Conservation (phyloP, 2,797 vertebrate species). For the Momotus momota region DNA sequence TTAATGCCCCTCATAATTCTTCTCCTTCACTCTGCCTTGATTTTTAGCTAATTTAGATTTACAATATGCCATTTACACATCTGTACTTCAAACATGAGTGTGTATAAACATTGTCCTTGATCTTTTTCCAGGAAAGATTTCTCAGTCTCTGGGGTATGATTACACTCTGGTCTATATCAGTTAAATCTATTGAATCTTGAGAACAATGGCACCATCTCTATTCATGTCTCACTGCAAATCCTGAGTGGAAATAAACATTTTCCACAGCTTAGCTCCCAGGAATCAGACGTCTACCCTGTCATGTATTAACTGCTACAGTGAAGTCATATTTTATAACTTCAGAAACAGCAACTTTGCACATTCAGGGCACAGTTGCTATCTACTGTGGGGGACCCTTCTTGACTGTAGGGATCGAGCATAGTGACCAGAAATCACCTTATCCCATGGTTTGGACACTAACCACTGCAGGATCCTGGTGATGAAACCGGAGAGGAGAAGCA, state of each 20-base stretch:
- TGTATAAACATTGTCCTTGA: not conserved
- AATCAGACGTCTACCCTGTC: not conserved
- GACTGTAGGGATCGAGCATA: not conserved
- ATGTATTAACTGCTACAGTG: fast-evolving
- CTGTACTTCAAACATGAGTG: not conserved
- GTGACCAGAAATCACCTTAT: not conserved
- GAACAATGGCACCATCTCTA: not conserved
- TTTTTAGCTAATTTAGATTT: not conserved
- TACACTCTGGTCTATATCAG: not conserved
- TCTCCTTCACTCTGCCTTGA: not conserved
- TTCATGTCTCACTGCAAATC: not conserved
- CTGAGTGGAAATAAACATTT: not conserved
- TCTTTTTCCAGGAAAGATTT: not conserved
- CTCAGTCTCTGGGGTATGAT: not conserved
- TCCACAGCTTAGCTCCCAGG: not conserved
- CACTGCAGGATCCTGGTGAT: not conserved
- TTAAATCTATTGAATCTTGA: not conserved
- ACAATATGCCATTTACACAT: not conserved
- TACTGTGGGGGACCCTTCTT: fast-evolving
- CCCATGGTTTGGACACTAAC: not conserved
- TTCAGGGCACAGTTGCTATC: not conserved
- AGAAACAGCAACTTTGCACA: fast-evolving
- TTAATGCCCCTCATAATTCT: not conserved
- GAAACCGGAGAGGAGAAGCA: not conserved
- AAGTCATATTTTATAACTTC: fast-evolving